A percentile compares a stretch with the other conserved stretches of the same genome.
These are phyloP conservation scores for Elaeidobius kamerunicus DNA, from an alignment of 2,888 invertebrate genomes.

Conservation along the genomic window DNA sequence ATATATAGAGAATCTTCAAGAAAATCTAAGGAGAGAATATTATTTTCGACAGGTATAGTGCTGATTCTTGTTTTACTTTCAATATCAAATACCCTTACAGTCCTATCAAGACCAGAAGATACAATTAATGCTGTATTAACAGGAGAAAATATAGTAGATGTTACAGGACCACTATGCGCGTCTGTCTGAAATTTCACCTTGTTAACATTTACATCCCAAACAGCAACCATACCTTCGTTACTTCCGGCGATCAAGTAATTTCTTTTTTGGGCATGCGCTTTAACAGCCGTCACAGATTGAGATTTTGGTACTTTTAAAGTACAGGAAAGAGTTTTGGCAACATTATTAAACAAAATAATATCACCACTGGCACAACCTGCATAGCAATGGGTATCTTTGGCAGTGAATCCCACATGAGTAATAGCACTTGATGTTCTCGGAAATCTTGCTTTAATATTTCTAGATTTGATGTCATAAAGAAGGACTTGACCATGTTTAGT, in stretches of 20 bases:
- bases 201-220: slow-evolving; percentile 46
- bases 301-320: slow-evolving; percentile 44
- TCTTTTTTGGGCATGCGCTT: slow-evolving; percentile 42
- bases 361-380: slow-evolving; percentile 45
- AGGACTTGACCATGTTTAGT: slow-evolving; percentile 44
- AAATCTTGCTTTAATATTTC: slow-evolving; percentile 42
- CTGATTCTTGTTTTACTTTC: slow-evolving; percentile 47
- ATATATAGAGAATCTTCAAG: slow-evolving; percentile 45
- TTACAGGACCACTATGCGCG: slow-evolving; percentile 58
- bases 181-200: slow-evolving; percentile 39
- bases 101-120: slow-evolving; percentile 57
- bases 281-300: slow-evolving; percentile 41
- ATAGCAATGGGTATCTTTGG: slow-evolving; percentile 45
- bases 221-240: slow-evolving; percentile 46
- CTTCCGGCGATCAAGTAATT: slow-evolving; percentile 45
- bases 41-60: slow-evolving; percentile 41
- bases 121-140: slow-evolving; percentile 56
- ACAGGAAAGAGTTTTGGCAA: slow-evolving; percentile 39
- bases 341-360: slow-evolving; percentile 43
- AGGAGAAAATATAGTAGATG: slow-evolving; percentile 56
- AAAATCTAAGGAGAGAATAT: slow-evolving; percentile 44
- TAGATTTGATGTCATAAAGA: slow-evolving; percentile 46
- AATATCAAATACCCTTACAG: slow-evolving; percentile 57
- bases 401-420: slow-evolving; percentile 43
- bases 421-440: slow-evolving; percentile 39